A percentile compares a stretch with the other conserved stretches of the same genome.
Evolutionary conservation across 1,140 invertebrate species (phyloP).

Genomic region (Formica exsecta): DNA sequence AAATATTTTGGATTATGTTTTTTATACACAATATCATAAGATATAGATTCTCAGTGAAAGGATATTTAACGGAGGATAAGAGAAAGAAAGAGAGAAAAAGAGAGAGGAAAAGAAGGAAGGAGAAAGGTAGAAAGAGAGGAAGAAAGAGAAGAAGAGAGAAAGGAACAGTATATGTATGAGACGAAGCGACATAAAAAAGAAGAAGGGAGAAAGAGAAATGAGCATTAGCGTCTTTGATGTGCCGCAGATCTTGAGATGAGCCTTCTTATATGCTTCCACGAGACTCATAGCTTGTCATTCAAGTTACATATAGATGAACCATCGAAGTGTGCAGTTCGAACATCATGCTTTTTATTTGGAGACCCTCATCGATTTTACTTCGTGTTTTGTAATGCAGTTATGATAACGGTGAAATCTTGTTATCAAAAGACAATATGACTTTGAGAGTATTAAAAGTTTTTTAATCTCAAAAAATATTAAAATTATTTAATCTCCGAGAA

Average conservation of each 20-base stretch:
- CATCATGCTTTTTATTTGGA: conserved; percentile 63
- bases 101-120: conserved; percentile 26
- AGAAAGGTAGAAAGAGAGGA: conserved; percentile 9
- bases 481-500: not conserved
- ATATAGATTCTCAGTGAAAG: conserved; percentile 52
- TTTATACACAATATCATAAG: conserved; percentile 16
- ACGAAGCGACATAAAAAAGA: conserved; percentile 57
- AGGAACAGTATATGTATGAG: not conserved
- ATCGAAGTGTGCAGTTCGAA: conserved; percentile 82
- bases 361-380: conserved; percentile 16
- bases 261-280: conserved; percentile 76
- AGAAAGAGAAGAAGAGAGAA: conserved; percentile 60
- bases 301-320: conserved; percentile 78
- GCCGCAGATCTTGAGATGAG: conserved; percentile 78
- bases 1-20: not conserved
- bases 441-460: not conserved
- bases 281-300: conserved; percentile 84
- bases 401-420: conserved; percentile 49
- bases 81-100: conserved; percentile 24
- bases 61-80: conserved; percentile 59
- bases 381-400: conserved; percentile 52
- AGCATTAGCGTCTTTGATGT: conserved; percentile 84
- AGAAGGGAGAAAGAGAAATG: conserved; percentile 64
- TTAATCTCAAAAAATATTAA: conserved; percentile 21
- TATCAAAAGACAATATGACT: conserved; percentile 1